phyloP scores from a whole-genome alignment of 2,888 invertebrate species.

The Ditula angustiorana region DNA sequence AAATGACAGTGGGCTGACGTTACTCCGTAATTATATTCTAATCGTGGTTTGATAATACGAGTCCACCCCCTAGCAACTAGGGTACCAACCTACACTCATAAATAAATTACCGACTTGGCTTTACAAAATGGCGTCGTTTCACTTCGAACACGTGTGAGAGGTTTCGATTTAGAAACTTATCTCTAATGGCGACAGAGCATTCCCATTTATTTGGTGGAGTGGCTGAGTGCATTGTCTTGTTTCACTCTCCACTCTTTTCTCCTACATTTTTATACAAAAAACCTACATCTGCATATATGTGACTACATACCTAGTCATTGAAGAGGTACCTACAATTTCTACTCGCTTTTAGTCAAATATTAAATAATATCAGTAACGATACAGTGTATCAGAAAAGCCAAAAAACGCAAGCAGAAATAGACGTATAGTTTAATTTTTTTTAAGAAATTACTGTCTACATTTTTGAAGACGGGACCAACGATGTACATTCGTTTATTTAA shows the following conservation, averaged over 20 bases:
- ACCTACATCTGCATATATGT: background rate
- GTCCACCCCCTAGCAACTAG: conserved; percentile 1
- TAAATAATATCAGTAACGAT: too few relatives aligned
- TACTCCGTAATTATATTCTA: too few relatives aligned
- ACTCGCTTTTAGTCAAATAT: too few relatives aligned
- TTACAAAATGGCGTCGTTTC: conserved; percentile 23
- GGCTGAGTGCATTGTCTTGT: conserved; percentile 34
- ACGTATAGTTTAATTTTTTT: too few relatives aligned
- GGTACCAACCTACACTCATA: background rate
- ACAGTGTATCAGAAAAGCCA: too few relatives aligned
- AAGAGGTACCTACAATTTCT: too few relatives aligned
- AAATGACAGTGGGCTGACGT: too few relatives aligned
- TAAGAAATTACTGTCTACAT: too few relatives aligned
- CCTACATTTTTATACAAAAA: background rate
- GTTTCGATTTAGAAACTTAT: conserved; percentile 39
- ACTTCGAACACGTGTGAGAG: conserved; percentile 4
- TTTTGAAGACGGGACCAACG: too few relatives aligned
- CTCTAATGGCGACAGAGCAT: conserved; percentile 31
- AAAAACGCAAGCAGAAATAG: too few relatives aligned
- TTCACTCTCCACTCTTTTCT: conserved; percentile 9
- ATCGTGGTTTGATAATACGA: too few relatives aligned
- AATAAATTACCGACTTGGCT: conserved; percentile 23
- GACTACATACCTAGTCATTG: background rate
- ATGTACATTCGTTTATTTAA: too few relatives aligned
- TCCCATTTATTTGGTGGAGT: conserved; percentile 16